Conservation (phyloP, 2,113 vertebrate genomes). For the Piaya cayana region DNA sequence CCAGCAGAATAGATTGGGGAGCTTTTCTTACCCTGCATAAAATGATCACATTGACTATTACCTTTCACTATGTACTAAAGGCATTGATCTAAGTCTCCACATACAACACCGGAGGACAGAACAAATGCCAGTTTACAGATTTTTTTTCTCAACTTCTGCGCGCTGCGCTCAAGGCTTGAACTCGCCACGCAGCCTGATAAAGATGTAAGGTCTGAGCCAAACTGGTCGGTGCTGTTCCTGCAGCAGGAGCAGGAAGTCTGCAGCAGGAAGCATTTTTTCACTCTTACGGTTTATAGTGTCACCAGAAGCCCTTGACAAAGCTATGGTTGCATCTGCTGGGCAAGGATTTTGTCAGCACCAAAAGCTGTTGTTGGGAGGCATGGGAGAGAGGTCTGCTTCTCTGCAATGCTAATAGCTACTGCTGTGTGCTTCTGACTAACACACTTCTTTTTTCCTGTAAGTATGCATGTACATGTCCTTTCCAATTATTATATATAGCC, state of each 20-base stretch:
- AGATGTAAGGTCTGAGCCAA: not conserved
- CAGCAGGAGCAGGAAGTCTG: constrained; percentile 56
- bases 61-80: not conserved
- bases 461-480: not conserved
- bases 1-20: not conserved
- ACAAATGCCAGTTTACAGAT: not conserved
- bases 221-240: constrained; percentile 14
- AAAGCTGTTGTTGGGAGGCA: not conserved
- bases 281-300: constrained; percentile 2
- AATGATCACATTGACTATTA: not conserved
- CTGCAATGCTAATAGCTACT: not conserved
- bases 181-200: not conserved
- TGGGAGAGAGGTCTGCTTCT: not conserved
- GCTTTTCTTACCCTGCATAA: not conserved
- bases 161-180: constrained; percentile 5
- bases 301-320: constrained; percentile 44
- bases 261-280: constrained; percentile 60
- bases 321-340: constrained; percentile 13
- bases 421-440: not conserved
- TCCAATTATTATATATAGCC: not conserved
- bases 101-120: not conserved
- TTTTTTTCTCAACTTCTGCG: not conserved
- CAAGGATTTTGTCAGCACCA: constrained; percentile 21
- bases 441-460: not conserved
- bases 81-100: not conserved